A percentile compares a stretch with the other conserved stretches of the same genome.
These are phyloP conservation scores for Paedocypris sp. DNA, from an alignment of 2,113 vertebrate species.

Conservation along the genomic window DNA sequence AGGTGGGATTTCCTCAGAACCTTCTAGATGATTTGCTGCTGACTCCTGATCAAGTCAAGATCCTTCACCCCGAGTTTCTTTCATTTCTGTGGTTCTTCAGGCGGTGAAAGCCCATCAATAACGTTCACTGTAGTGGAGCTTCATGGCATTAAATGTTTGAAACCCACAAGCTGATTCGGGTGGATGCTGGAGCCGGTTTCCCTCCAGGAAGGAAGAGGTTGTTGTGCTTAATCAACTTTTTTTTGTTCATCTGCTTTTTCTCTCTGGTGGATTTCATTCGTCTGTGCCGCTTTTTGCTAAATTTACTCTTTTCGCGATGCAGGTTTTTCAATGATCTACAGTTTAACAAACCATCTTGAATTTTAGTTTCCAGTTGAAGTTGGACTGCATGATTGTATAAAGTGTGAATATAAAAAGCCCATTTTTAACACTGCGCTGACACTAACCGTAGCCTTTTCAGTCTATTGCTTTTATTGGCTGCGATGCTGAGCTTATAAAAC, in stretches of 20 bases:
- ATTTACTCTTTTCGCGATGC: not conserved
- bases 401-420: no score
- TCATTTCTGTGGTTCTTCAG: constrained; percentile 39
- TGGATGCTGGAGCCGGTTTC: constrained; percentile 38
- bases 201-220: not conserved
- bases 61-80: constrained; percentile 33
- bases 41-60: constrained; percentile 20
- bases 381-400: not conserved
- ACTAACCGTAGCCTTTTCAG: no score
- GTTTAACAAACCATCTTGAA: no score
- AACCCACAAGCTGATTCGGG: constrained; percentile 21
- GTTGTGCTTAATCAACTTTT: not conserved
- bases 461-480: no score
- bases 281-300: not conserved
- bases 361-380: not conserved
- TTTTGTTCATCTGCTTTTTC: not conserved
- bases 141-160: constrained; percentile 36
- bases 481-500: no score
- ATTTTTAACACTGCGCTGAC: no score
- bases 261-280: not conserved
- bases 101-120: constrained; percentile 40
- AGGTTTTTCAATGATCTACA: no score
- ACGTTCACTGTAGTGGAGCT: constrained; percentile 35
- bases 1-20: constrained; percentile 8
- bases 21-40: not conserved